Evolutionary conservation across 2,888 invertebrate species (phyloP).

Genomic region (Dasypogon diadema): DNA sequence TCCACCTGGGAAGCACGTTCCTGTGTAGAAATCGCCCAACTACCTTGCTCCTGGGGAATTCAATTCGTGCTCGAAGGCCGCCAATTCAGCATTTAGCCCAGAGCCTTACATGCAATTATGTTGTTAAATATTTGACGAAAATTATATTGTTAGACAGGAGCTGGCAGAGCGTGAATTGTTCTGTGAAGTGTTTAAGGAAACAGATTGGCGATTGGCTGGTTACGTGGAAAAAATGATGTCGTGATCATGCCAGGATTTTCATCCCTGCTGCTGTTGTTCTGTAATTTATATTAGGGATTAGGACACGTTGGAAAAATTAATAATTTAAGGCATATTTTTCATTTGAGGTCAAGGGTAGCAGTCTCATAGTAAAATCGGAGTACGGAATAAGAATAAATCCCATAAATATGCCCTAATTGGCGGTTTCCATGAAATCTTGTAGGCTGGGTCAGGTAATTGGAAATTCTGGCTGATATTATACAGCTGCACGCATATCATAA

Average conservation of each 20-base stretch:
- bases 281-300: conserved; percentile 27
- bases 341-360: conserved; percentile 11
- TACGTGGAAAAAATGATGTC: neutral
- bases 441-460: no score
- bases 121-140: conserved; percentile 51
- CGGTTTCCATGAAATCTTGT: neutral
- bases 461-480: no score
- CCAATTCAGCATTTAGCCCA: conserved; percentile 36
- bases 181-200: conserved; percentile 45
- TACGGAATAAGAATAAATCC: neutral
- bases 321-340: conserved; percentile 20
- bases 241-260: neutral
- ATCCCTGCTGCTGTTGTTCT: neutral
- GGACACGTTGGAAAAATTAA: conserved; percentile 2
- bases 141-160: conserved; percentile 47
- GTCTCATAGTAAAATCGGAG: no score
- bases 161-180: conserved; percentile 39
- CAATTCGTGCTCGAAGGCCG: conserved; percentile 48
- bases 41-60: conserved; percentile 21
- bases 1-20: neutral
- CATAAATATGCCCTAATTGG: neutral
- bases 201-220: conserved; percentile 32
- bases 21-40: neutral
- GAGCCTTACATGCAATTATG: conserved; percentile 50
- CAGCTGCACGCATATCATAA: no score